Base-by-base conservation (phyloP, 1,140 invertebrate genomes). In the Eufriesea mexicana region DNA sequence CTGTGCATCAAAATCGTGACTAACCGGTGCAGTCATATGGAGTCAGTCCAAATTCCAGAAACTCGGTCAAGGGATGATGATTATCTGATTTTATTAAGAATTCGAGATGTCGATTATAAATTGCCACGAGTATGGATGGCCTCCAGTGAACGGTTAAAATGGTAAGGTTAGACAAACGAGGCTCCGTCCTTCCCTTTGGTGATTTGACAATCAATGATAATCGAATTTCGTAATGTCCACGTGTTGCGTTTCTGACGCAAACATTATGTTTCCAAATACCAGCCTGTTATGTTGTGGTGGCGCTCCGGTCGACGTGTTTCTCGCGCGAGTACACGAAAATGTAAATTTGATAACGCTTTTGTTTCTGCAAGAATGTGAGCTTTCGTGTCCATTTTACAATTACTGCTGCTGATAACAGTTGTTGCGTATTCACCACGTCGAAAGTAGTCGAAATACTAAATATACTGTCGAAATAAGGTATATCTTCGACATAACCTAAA, bases 1-100 rank as follows among this genome's bases (percentile, higher is more conserved):
- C 23, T 79, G 35, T 42, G 79, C 61, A 55, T 83, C 79, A 71
- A 78, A 85, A 85, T 64, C n/a, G 45, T 35, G 20, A 42, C 49
- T 42, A 14, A 14, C 9, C 67, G 47, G 25, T 51, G 68, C 25
- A 71, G 54, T 77, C 70, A 1, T n/a, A n/a, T 12, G 45, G 20
- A 59, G 61, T 5, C 25, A 18, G 54, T 59, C 23, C 35, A 42
- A 66, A 51, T 47, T 47, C 20, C n/a, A 35, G 47, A 25, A 62
- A 77, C 47, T 83, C 25, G 74, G 6, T 23, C 74, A 70, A 70
- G 10, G 45, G 25, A 75, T 47, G 25, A 75, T 47, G 54, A 57
- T 77, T 64, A 35, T 61, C 20, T 8, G 25, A 16, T 2, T 45
- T 23, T 51, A 7, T 45, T 49, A 2, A 14, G 45, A 55, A 35